Conservation (phyloP, 37 sponge, comb jelly and placozoan species). For the Corticium candelabrum region DNA sequence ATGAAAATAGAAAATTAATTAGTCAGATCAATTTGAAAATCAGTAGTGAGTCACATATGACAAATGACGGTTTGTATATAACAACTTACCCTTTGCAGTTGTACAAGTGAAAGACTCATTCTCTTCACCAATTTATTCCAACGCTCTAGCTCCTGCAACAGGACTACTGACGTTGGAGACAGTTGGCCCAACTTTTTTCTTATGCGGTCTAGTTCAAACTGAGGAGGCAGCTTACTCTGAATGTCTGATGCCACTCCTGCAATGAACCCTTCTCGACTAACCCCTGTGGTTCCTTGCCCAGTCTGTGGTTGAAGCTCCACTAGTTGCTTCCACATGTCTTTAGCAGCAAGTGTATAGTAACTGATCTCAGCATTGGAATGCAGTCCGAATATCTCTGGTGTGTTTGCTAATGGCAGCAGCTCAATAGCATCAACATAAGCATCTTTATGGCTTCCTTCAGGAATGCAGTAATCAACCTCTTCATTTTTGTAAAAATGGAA, state of each 20-base stretch:
- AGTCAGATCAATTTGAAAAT: no score
- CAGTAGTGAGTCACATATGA: no score
- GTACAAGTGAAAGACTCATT: slow-evolving; percentile 76
- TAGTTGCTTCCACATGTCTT: slow-evolving; percentile 88
- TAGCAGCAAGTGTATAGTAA: slow-evolving; percentile 87
- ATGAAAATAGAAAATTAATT: no score
- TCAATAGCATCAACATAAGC: slow-evolving; percentile 82
- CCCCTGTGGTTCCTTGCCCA: slow-evolving; percentile 52
- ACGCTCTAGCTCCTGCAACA: slow-evolving; percentile 96
- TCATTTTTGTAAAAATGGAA: slow-evolving; percentile 91
- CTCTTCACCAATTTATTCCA: slow-evolving; percentile 87
- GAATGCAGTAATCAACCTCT: slow-evolving; percentile 87
- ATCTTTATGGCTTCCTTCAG: slow-evolving; percentile 49
- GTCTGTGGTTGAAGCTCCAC: slow-evolving; percentile 98
- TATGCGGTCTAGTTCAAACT: slow-evolving; percentile 77
- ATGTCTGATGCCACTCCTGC: slow-evolving; percentile 88
- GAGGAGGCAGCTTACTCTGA: slow-evolving; percentile 79
- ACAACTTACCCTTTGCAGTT: slow-evolving; percentile 83
- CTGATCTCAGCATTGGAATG: slow-evolving; percentile 98
- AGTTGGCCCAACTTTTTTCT: slow-evolving; percentile 81
- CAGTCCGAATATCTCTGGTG: slow-evolving; percentile 98
- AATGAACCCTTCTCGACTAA: slow-evolving; percentile 95
- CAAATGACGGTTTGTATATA: no score
- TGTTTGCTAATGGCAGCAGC: slow-evolving; percentile 83
- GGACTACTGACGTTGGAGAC: slow-evolving; percentile 86